These are phyloP conservation scores for Blastobasis lacticolella DNA, from an alignment of 2,888 invertebrate species.

Conservation along the genomic window DNA sequence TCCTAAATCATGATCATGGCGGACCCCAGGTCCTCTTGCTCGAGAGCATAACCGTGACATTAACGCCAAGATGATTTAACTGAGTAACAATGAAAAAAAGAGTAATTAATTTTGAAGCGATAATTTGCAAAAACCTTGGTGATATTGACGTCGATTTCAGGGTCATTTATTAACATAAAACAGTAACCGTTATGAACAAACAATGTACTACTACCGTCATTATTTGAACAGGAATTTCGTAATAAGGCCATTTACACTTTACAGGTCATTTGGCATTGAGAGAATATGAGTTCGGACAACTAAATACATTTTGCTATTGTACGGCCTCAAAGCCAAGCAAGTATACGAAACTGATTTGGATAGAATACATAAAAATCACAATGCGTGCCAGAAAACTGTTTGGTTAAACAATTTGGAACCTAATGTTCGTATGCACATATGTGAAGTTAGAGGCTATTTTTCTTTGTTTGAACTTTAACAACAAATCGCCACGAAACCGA, in stretches of 20 bases:
- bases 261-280: slow-evolving; percentile 43
- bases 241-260: slow-evolving; percentile 32
- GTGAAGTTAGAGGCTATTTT: background rate
- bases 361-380: slow-evolving; percentile 20
- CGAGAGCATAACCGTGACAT: no score
- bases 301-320: slow-evolving; percentile 19
- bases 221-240: slow-evolving; percentile 38
- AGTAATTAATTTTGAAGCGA: no score
- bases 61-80: no score
- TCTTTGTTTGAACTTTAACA: no score
- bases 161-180: slow-evolving; percentile 6
- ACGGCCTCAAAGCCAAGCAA: slow-evolving; percentile 25
- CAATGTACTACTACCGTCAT: slow-evolving; percentile 17
- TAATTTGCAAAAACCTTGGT: no score
- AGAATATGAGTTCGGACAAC: slow-evolving; percentile 19
- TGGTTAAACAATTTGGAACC: background rate
- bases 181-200: slow-evolving; percentile 18
- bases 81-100: no score
- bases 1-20: no score
- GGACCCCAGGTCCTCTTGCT: no score
- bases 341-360: slow-evolving; percentile 21
- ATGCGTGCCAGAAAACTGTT: background rate
- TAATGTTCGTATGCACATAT: background rate
- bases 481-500: no score
- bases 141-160: slow-evolving; percentile 5